These are phyloP conservation scores for Eumacrocentrus americanus DNA, from an alignment of 2,888 invertebrate species.

Conservation along the genomic window DNA sequence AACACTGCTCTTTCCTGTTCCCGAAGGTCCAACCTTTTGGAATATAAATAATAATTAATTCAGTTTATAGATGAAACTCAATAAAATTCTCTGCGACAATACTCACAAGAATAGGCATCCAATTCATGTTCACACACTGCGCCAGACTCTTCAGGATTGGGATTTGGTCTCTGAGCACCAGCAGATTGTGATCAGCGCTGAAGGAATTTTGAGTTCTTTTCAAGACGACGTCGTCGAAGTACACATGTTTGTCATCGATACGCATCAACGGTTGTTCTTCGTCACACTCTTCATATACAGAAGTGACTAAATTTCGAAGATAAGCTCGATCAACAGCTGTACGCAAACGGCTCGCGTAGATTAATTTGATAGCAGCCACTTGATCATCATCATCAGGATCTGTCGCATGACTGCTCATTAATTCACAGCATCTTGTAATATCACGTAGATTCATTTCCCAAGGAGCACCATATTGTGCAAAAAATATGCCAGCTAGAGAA, in stretches of 20 bases:
- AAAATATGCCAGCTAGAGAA: conserved; percentile 69
- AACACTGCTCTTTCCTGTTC: conserved; percentile 80
- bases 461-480: conserved; percentile 85
- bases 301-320: not conserved
- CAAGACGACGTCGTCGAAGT: conserved; percentile 71
- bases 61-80: not conserved
- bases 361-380: conserved; percentile 73
- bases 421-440: conserved; percentile 90
- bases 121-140: conserved; percentile 88
- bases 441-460: conserved; percentile 99
- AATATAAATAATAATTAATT: conserved; percentile 9
- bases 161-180: conserved; percentile 67
- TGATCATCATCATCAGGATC: not conserved
- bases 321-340: conserved; percentile 74
- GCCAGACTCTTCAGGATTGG: conserved; percentile 77
- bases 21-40: conserved; percentile 73
- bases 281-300: conserved; percentile 62
- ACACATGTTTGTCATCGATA: conserved; percentile 66
- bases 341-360: conserved; percentile 89
- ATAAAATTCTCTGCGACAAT: conserved; percentile 9
- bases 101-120: conserved; percentile 87
- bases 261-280: conserved; percentile 64
- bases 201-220: conserved; percentile 61
- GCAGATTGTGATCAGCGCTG: conserved; percentile 58
- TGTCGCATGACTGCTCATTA: conserved; percentile 63